Percentiles rank a stretch among this genome's conserved stretches.
These are phyloP conservation scores for Hyphantria cunea DNA, from an alignment of 1,140 invertebrate genomes.

Conservation along the genomic window DNA sequence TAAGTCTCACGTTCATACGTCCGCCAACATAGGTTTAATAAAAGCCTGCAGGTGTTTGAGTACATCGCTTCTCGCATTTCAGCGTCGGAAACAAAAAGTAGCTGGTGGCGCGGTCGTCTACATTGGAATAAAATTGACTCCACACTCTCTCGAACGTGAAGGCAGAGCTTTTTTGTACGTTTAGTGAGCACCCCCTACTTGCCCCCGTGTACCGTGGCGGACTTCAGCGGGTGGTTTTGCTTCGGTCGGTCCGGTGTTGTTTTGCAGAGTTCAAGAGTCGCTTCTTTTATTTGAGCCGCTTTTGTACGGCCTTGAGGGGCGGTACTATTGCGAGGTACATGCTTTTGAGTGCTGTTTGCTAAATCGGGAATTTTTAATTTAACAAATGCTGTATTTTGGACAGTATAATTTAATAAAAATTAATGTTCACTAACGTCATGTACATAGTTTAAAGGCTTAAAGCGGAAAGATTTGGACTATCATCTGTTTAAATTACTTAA, in stretches of 20 bases:
- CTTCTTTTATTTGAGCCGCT: constrained; percentile 79
- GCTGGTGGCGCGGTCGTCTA: constrained; percentile 76
- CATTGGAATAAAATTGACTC: constrained; percentile 82
- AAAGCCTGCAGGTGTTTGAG: constrained; percentile 78
- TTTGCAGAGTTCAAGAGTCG: constrained; percentile 78
- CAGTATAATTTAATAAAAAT: constrained; percentile 46
- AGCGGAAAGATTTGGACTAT: no score
- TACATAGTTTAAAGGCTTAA: no score
- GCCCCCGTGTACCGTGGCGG: constrained; percentile 61
- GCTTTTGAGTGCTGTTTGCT: constrained; percentile 77
- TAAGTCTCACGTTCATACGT: constrained; percentile 35
- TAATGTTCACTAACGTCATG: background rate
- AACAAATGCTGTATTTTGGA: constrained; percentile 71
- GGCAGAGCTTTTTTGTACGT: constrained; percentile 72
- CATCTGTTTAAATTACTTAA: no score
- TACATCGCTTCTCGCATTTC: constrained; percentile 76
- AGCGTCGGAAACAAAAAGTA: constrained; percentile 79
- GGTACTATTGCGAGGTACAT: constrained; percentile 67
- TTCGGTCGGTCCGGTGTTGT: constrained; percentile 76
- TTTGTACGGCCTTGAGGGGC: constrained; percentile 75
- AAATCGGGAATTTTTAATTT: constrained; percentile 79
- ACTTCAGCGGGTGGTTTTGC: constrained; percentile 79
- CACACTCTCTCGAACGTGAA: constrained; percentile 79
- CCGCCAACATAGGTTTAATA: constrained; percentile 66
- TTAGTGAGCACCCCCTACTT: constrained; percentile 58